Evolutionary conservation across 2,888 invertebrate genomes (phyloP), one percentile per base, ranked within the genome.

Genomic region (Parthenolecanium corni): DNA sequence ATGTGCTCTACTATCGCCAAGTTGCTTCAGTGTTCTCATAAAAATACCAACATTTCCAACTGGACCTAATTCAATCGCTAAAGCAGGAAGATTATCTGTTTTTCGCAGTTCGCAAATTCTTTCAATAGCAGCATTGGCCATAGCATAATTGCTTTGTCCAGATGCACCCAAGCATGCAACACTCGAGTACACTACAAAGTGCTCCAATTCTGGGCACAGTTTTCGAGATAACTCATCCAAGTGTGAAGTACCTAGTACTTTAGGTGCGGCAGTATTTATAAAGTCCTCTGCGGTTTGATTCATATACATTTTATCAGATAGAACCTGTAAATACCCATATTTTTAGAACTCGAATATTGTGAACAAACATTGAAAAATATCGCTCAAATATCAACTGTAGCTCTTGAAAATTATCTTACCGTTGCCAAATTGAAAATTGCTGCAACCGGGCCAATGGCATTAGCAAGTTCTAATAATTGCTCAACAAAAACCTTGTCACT

Each of bases 91-190:
- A 0, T 88, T 86, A 9, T 82, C 81, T 64, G 73, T 74, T 69
- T 77, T 77, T 67, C 89, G 80, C 70, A 77, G 75, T 73, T 89
- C 92, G 71, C 88, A 86, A 68, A 93, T 82, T 16, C 70, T 64
- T 64, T 70, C 70, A 69, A 70, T 70, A 16, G 70, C 80, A 0
- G 90, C 89, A 76, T 92, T 93, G 47, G 90, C 84, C 78, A 86
- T 84, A 23, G 90, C 93, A 72, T 93, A 93, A 76, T 89, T 91
- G 21, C 86, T 83, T 76, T 94, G 93, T 0, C 92, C 92, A 4
- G 85, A 84, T 74, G 93, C 93, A 68, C 94, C 94, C n/a, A 93
- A 93, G 72, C 92, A 91, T 0, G 88, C 85, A 4, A 92, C 88
- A 16, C 92, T 92, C 0, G 93, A 93, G 76, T 93, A 94, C 20